Evolutionary conservation across 1,140 invertebrate species (phyloP).

Genomic region (Hyles euphorbiae): DNA sequence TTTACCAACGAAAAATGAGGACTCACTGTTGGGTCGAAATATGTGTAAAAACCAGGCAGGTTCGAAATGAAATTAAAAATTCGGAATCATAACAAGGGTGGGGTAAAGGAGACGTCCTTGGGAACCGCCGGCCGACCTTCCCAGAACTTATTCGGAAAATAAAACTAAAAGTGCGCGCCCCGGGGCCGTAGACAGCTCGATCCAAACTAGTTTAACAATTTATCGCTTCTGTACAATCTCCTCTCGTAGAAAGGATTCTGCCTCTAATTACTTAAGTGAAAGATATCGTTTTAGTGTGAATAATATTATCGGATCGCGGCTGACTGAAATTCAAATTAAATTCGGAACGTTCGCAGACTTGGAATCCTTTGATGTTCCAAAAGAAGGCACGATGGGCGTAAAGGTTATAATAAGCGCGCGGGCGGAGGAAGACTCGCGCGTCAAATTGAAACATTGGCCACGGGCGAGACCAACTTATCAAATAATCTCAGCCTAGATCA

Average conservation of each 20-base stretch:
- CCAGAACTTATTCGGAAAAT: conserved; percentile 44
- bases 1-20: too few relatives aligned
- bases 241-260: conserved; percentile 21
- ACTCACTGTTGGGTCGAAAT: too few relatives aligned
- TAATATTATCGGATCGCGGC: conserved; percentile 2
- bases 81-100: too few relatives aligned
- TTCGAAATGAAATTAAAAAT: too few relatives aligned
- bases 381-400: conserved; percentile 13
- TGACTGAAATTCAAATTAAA: conserved; percentile 25
- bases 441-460: conserved; percentile 15
- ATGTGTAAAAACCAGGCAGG: too few relatives aligned
- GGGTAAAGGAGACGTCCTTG: conserved; percentile 38
- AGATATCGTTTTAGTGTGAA: conserved; percentile 20
- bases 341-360: conserved; percentile 14
- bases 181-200: conserved; percentile 26
- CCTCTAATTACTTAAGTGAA: conserved; percentile 23
- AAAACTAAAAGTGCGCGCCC: conserved; percentile 35
- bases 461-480: conserved; percentile 15
- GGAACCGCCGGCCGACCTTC: conserved; percentile 46
- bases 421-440: not conserved
- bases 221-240: conserved; percentile 35
- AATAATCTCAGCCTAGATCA: not conserved
- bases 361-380: conserved; percentile 19
- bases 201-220: conserved; percentile 40
- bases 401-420: conserved; percentile 20